Base-by-base conservation (phyloP, 2,797 vertebrate species). In the Protosalanx chinensis region DNA sequence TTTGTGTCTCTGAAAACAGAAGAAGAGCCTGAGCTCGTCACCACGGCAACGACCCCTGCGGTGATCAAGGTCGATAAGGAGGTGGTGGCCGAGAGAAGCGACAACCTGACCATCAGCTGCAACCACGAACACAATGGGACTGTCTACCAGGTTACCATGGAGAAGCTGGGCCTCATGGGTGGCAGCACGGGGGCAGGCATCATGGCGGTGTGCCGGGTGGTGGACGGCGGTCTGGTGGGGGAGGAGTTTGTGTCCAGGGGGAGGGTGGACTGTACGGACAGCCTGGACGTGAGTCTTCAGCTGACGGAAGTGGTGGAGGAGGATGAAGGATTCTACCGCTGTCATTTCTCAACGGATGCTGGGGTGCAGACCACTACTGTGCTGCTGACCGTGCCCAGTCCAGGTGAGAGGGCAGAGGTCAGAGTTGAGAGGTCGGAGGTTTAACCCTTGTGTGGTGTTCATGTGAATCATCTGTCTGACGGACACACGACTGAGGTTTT, bases 311-410 rank as follows among this genome's bases (percentile, higher is more conserved):
- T 92, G 49, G 67, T 6, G 0, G 46, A 46, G 35, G 85, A 88
- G 1, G 94, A 96, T 3, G 80, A 82, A 0, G 93, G 90, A 1
- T 76, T 90, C 0, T 95, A 94, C 67, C 78, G 81, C 76, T 93
- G 85, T 16, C 78, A 63, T 16, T 93, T 93, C 63, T 81, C 61
- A 7, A 71, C 83, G 0, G 81, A 80, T 0, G 61, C 79, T 0
- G 88, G 90, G 10, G 84, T 86, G 0, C 81, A 84, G 77, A 91
- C 84, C 71, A 87, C 74, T 8, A 84, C 83, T 0, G 68, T 89
- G 65, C 85, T 57, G 57, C 80, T 95, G 86, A 89, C 71, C 0
- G 10, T 93, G 10, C 13, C 70, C 1, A 37, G 68, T 0, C 13
- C 81, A 65, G 92, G 92, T 95, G 86, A 32, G 30, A 49, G 63